These are phyloP conservation scores for Lepus americanus DNA, from an alignment of 2,113 vertebrate species.

Conservation along the genomic window DNA sequence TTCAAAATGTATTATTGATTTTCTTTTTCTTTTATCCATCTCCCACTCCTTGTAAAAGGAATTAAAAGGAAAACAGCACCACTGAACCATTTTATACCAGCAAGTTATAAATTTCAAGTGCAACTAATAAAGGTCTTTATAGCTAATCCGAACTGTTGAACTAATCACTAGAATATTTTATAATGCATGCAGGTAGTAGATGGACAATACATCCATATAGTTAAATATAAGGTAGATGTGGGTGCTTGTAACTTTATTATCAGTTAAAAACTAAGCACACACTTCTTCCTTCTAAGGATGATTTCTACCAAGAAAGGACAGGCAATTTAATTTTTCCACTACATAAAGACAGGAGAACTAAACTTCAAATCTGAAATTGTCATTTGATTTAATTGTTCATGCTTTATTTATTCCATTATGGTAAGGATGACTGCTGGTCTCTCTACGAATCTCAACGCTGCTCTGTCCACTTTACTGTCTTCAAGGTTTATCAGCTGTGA, in stretches of 20 bases:
- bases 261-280: slow-evolving; percentile 1
- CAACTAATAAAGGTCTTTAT: background rate
- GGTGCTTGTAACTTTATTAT: background rate
- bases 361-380: slow-evolving; percentile 1
- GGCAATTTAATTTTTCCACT: background rate
- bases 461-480: slow-evolving; percentile 58
- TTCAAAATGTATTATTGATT: slow-evolving; percentile 20
- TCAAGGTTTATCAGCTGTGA: slow-evolving; percentile 64
- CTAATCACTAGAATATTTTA: background rate
- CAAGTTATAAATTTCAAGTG: background rate
- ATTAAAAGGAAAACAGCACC: background rate
- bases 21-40: background rate
- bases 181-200: background rate
- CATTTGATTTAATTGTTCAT: slow-evolving; percentile 58
- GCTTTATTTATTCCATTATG: slow-evolving; percentile 24
- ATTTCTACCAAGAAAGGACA: background rate
- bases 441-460: background rate
- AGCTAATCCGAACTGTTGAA: background rate
- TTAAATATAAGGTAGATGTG: background rate
- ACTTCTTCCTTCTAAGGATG: background rate
- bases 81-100: background rate
- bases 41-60: background rate
- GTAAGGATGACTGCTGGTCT: background rate
- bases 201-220: background rate
- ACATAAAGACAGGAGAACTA: background rate